Conservation (phyloP, 2,113 vertebrate species). For the Hystrix brachyura region DNA sequence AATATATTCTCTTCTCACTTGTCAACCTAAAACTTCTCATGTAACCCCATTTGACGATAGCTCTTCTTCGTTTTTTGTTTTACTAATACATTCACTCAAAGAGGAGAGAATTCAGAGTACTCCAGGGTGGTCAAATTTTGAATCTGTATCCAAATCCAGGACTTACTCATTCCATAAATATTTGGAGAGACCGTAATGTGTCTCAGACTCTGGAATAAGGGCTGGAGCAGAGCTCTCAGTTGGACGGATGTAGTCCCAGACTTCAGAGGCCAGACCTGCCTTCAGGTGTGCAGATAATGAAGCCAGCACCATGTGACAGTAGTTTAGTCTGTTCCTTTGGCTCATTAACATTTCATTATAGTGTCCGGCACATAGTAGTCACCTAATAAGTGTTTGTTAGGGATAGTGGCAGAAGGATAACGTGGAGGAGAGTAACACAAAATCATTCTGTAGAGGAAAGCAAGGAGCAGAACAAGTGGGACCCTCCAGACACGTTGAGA, state of each 20-base stretch:
- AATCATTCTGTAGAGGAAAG: not conserved
- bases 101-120: conserved; percentile 38
- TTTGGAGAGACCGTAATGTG: not conserved
- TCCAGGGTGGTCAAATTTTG: not conserved
- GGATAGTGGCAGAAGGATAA: not conserved
- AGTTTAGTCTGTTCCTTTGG: not conserved
- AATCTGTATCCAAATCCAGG: conserved; percentile 48
- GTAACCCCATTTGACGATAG: not conserved
- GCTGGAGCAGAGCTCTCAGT: not conserved
- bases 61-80: conserved; percentile 35
- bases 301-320: not conserved
- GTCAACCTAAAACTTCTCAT: conserved; percentile 31
- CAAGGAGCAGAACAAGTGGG: not conserved
- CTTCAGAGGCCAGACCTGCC: not conserved
- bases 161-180: conserved; percentile 36
- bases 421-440: not conserved
- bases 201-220: not conserved
- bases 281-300: not conserved
- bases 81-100: conserved; percentile 51
- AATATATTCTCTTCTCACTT: conserved; percentile 1
- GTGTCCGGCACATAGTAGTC: not conserved
- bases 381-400: not conserved
- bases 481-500: not conserved
- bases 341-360: not conserved
- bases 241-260: not conserved